Conservation (phyloP, 2,797 vertebrate species). For the Manis javanica region DNA sequence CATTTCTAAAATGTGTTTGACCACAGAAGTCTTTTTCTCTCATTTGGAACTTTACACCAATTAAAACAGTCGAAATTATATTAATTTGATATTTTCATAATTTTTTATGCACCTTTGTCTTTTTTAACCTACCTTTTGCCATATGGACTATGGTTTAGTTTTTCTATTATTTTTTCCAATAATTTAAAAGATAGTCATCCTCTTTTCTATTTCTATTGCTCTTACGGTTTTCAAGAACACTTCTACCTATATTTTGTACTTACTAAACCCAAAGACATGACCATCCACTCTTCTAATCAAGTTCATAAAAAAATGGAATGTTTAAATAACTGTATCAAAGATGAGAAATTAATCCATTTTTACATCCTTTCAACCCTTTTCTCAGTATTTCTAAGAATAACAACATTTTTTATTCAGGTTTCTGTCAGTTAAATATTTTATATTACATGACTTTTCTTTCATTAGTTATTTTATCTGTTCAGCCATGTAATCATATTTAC, state of each 20-base stretch:
- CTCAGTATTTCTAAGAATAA: conserved; percentile 21
- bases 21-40: not conserved
- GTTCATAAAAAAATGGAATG: not conserved
- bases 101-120: not conserved
- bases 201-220: conserved; percentile 2
- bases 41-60: conserved; percentile 6
- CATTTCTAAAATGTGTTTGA: conserved; percentile 30
- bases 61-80: not conserved
- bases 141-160: not conserved
- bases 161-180: conserved; percentile 23
- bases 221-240: not conserved
- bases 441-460: not conserved
- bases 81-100: not conserved
- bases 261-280: not conserved
- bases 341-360: conserved; percentile 26
- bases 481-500: not conserved
- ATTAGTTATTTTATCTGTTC: not conserved
- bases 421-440: not conserved
- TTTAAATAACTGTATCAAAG: not conserved
- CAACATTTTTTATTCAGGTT: not conserved
- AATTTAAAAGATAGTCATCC: not conserved
- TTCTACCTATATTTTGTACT: not conserved
- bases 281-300: not conserved
- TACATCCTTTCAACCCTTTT: not conserved
- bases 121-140: not conserved